Evolutionary conservation across 2,797 vertebrate genomes (phyloP).

Genomic region (Sebastes taczanowskii): DNA sequence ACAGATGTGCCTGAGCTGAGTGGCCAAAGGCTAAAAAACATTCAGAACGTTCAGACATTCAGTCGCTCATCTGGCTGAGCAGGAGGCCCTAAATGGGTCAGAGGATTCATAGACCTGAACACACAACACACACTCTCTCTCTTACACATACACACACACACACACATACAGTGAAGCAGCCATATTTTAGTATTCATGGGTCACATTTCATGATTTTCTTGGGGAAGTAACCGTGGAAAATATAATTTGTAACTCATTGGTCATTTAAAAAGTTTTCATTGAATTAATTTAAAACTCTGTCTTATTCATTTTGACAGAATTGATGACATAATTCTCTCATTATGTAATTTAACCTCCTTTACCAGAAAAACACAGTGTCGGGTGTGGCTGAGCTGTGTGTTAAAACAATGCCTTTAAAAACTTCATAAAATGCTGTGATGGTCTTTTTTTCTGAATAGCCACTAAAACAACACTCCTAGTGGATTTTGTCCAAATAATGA

Average conservation of each 20-base stretch:
- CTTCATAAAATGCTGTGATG: too few relatives aligned
- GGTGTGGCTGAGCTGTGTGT: too few relatives aligned
- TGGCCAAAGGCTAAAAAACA: constrained; percentile 54
- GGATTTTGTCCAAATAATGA: too few relatives aligned
- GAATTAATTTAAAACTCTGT: background rate
- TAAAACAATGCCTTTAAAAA: too few relatives aligned
- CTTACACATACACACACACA: background rate
- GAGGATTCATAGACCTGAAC: constrained; percentile 44
- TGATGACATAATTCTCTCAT: background rate
- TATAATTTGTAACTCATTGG: background rate
- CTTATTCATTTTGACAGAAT: background rate
- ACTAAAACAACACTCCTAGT: too few relatives aligned
- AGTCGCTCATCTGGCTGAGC: constrained; percentile 65
- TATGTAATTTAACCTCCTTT: background rate
- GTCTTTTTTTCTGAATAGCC: too few relatives aligned
- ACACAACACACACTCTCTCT: constrained; percentile 5
- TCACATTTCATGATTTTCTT: constrained; percentile 30
- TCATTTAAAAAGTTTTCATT: background rate
- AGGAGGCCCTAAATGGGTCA: constrained; percentile 76
- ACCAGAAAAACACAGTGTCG: too few relatives aligned
- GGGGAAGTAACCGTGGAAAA: constrained; percentile 1
- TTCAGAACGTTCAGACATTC: constrained; percentile 33
- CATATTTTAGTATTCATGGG: constrained; percentile 40
- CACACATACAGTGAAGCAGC: background rate
- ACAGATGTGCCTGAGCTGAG: constrained; percentile 60